Evolutionary conservation across 2,888 invertebrate species (phyloP).

Genomic region (Biston stratarius): DNA sequence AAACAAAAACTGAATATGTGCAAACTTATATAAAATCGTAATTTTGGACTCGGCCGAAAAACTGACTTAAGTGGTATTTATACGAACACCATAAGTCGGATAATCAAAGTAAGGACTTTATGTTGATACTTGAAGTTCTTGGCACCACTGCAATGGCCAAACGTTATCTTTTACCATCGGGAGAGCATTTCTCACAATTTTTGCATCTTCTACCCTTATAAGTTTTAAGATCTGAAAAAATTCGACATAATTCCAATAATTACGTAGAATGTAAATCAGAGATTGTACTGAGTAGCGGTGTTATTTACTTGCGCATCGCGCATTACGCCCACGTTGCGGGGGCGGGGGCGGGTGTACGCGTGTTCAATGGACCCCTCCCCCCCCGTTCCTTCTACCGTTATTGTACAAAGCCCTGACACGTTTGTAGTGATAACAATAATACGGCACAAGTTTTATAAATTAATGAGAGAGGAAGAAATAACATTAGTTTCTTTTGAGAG

Average conservation of each 20-base stretch:
- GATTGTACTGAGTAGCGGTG: background rate
- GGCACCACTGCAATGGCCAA: too few species aligned
- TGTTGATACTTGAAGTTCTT: too few species aligned
- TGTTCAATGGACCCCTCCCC: conserved; percentile 36
- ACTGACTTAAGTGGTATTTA: too few species aligned
- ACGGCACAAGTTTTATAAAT: background rate
- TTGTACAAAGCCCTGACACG: background rate
- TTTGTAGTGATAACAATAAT: background rate
- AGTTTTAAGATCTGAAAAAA: background rate
- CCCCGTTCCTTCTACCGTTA: conserved; percentile 6
- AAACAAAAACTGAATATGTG: too few species aligned
- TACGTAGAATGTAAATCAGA: background rate
- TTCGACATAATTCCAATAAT: background rate
- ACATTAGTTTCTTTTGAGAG: background rate
- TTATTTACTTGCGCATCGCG: conserved; percentile 20
- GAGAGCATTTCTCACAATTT: too few species aligned
- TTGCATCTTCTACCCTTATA: too few species aligned
- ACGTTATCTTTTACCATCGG: too few species aligned
- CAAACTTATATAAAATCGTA: too few species aligned
- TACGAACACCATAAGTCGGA: too few species aligned
- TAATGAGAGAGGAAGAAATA: background rate
- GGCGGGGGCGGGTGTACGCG: conserved; percentile 17
- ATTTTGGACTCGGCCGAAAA: too few species aligned
- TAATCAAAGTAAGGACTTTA: too few species aligned
- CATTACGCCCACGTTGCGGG: conserved; percentile 23